Evolutionary conservation across 2,113 vertebrate genomes (phyloP), one percentile per base, ranked within the genome.

Genomic region (Ramphastos sulfuratus): DNA sequence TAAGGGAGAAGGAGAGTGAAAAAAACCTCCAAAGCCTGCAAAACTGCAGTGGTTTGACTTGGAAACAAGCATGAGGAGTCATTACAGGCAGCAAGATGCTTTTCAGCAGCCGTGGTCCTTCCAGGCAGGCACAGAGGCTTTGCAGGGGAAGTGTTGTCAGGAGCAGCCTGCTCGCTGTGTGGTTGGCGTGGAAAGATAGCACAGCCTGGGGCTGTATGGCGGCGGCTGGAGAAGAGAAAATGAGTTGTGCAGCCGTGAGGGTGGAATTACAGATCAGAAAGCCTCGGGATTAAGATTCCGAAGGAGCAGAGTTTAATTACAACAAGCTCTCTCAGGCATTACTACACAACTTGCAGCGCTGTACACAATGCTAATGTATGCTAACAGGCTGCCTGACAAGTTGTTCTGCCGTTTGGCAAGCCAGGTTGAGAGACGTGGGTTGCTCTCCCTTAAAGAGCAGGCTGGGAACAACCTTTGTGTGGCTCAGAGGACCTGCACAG

Each of bases 361-460:
- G 58, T 19, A 27, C 77, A 16, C 54, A 55, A 4, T 7, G 1
- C 67, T 75, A 2, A 70, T 25, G 3, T 16, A 12, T 8, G 84
- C 78, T 69, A 15, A 23, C 61, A 54, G 66, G 37, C 89, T 58
- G 83, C 83, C 39, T 4, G 23, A 27, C 71, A 1, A n/a, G 35
- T 55, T 73, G 78, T 28, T 64, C 82, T 39, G 9, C 78, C 28
- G 1, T 28, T 76, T 28, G 78, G 78, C 81, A 70, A 1, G 3
- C 4, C 2, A 1, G 10, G 11, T 6, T 12, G 19, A 71, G 67
- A 21, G 44, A 30, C 1, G 2, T 0, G 2, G 14, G 69, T 46
- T 52, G 33, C 65, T 33, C 2, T 35, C 4, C 17, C 81, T 23
- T 18, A 44, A n/a, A 35, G 18, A 78, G 21, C 33, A 23, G 7